A percentile compares a stretch with the other conserved stretches of the same genome.
Evolutionary conservation across 2,888 invertebrate genomes (phyloP).

Genomic region (Schizaphis graminum): DNA sequence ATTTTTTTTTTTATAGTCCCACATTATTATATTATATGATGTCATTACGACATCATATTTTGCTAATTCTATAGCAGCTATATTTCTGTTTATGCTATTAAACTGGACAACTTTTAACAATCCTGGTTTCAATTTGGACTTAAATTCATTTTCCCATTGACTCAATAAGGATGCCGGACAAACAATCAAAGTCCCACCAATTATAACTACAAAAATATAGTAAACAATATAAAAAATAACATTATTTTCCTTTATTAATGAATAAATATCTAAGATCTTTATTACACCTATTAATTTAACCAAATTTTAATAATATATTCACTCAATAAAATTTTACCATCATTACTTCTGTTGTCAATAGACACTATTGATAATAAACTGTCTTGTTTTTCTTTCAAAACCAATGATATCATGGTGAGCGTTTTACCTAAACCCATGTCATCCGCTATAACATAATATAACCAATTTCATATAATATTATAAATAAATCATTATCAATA

Average conservation of each 20-base stretch:
- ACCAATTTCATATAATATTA: neutral
- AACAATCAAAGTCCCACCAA: conserved; percentile 87
- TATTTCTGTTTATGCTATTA: conserved; percentile 85
- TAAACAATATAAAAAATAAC: neutral
- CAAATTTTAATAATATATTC: neutral
- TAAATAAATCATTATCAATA: neutral
- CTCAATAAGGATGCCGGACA: conserved; percentile 91
- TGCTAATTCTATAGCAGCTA: conserved; percentile 73
- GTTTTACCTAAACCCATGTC: conserved; percentile 90
- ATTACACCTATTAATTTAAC: neutral
- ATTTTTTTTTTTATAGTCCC: conserved; percentile 6
- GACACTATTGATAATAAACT: neutral
- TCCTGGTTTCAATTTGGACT: conserved; percentile 76
- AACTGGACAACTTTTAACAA: conserved; percentile 79
- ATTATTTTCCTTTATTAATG: no score
- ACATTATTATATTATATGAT: conserved; percentile 20
- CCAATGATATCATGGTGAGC: conserved; percentile 72
- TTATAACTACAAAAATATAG: neutral
- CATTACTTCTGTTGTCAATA: neutral
- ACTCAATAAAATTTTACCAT: neutral
- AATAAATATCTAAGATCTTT: neutral
- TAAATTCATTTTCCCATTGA: conserved; percentile 90
- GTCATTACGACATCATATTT: conserved; percentile 26
- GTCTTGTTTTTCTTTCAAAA: neutral
- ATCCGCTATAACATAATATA: conserved; percentile 74